phyloP scores from a whole-genome alignment of 2,113 vertebrate genomes.

The Microcebus jonahi region DNA sequence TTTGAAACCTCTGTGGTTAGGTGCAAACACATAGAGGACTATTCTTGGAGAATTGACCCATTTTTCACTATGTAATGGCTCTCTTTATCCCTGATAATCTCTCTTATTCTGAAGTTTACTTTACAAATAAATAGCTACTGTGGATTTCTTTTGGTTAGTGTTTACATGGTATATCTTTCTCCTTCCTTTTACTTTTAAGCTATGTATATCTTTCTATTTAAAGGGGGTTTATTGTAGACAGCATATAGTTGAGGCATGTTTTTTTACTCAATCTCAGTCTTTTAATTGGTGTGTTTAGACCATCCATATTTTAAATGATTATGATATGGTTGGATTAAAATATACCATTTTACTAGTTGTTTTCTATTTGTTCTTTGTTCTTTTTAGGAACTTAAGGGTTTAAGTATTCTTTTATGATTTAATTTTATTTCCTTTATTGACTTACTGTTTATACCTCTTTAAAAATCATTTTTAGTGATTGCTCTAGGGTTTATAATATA shows the following conservation, averaged over 20 bases:
- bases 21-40: background rate
- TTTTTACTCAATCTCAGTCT: background rate
- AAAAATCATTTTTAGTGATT: background rate
- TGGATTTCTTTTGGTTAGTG: background rate
- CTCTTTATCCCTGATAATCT: background rate
- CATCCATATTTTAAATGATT: background rate
- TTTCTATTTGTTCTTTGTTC: background rate
- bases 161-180: background rate
- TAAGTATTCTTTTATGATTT: background rate
- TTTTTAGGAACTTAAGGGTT: background rate
- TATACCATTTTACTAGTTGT: background rate
- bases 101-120: background rate
- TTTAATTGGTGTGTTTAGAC: background rate
- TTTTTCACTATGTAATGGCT: background rate
- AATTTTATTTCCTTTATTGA: background rate
- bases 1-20: background rate
- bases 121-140: background rate
- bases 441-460: background rate
- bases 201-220: background rate
- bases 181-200: background rate
- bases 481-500: background rate
- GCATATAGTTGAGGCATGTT: background rate
- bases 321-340: background rate
- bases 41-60: background rate
- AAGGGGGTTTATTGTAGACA: background rate